A percentile compares a stretch with the other conserved stretches of the same genome.
Evolutionary conservation across 2,888 invertebrate species (phyloP).

Genomic region (Urechis unicinctus): DNA sequence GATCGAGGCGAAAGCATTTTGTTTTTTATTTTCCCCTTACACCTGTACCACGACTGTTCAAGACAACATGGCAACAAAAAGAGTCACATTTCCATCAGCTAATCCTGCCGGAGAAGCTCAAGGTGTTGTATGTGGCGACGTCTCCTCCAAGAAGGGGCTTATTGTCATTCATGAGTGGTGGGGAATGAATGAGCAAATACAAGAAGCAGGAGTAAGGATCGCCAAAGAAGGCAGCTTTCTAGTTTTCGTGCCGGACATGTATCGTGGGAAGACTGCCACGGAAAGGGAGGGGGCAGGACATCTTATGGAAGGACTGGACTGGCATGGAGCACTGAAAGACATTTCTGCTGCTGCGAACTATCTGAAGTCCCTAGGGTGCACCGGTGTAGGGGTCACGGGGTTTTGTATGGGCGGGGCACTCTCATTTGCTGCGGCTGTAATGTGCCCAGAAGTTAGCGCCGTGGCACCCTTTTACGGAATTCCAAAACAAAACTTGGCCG

Average conservation of each 20-base stretch:
- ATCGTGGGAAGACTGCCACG: constrained; percentile 32
- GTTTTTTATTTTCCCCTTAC: no score
- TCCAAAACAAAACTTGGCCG: neutral
- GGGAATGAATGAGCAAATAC: constrained; percentile 38
- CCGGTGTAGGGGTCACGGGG: constrained; percentile 32
- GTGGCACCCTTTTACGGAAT: constrained; percentile 16
- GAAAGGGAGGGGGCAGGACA: constrained; percentile 35
- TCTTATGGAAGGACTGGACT: constrained; percentile 31
- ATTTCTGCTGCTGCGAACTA: constrained; percentile 28
- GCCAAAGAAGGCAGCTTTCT: constrained; percentile 24
- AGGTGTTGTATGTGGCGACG: neutral
- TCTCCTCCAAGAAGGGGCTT: constrained; percentile 12
- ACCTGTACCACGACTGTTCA: no score
- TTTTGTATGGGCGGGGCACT: constrained; percentile 45
- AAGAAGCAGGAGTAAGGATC: constrained; percentile 26
- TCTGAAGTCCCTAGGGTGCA: constrained; percentile 25
- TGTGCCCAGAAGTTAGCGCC: constrained; percentile 28
- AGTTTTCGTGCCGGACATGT: constrained; percentile 36
- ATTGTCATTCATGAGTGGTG: constrained; percentile 38
- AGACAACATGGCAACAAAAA: neutral
- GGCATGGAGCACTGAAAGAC: constrained; percentile 34
- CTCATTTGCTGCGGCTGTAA: constrained; percentile 28
- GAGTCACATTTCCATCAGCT: neutral
- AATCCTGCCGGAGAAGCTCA: neutral
- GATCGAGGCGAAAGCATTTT: no score